Evolutionary conservation across 1,140 invertebrate genomes (phyloP).

Genomic region (Heterodera carotae): DNA sequence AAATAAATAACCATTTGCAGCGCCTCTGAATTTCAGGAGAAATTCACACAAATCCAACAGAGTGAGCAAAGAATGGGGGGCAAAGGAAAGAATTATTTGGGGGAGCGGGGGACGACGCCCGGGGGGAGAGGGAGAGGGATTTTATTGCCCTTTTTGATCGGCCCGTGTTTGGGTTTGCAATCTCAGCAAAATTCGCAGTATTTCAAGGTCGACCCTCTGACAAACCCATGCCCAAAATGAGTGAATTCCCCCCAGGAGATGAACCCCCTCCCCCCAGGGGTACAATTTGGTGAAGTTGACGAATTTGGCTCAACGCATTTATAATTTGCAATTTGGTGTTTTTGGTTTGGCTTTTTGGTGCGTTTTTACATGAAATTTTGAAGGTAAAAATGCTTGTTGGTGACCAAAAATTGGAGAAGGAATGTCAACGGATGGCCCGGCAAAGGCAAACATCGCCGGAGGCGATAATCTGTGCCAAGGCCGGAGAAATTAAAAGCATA

Average conservation of each 20-base stretch:
- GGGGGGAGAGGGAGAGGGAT: neutral
- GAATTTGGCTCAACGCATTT: neutral
- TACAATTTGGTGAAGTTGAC: neutral
- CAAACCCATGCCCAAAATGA: too few relatives aligned
- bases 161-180: neutral
- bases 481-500: neutral
- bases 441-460: neutral
- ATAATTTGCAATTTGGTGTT: neutral
- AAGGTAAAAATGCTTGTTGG: neutral
- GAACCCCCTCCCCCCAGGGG: too few relatives aligned
- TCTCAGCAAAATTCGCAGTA: neutral
- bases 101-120: neutral
- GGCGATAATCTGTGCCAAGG: neutral
- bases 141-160: constrained; percentile 2
- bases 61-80: too few relatives aligned
- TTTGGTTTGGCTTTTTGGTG: neutral
- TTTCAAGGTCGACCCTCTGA: neutral
- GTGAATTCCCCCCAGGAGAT: too few relatives aligned
- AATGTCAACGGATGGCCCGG: neutral
- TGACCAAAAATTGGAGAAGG: neutral
- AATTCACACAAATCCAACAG: neutral
- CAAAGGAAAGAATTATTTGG: neutral
- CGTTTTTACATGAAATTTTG: neutral
- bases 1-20: neutral
- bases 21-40: neutral